Base-by-base conservation (phyloP, 2,797 vertebrate species). In the Hydrophis major region DNA sequence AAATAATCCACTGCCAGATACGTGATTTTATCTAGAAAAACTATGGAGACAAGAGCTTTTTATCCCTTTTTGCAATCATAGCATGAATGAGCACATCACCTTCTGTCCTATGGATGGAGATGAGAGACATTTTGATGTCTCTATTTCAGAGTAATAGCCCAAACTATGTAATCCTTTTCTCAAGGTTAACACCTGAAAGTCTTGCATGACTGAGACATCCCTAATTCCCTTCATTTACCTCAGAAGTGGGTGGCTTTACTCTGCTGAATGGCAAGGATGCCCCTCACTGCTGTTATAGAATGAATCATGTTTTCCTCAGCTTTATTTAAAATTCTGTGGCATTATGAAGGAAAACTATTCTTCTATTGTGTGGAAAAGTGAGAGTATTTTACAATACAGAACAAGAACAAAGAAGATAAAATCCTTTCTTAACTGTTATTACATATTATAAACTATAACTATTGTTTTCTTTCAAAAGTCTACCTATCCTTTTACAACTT, bases 381-480 rank as follows among this genome's bases (percentile, higher is more conserved):
- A 93, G 88, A 95, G 27, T 94, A 92, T 93, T 59, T 87, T 94
- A 89, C 7, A 90, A 66, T 66, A 6, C 25, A 66, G 32, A 4
- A 5, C 47, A 87, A 90, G 16, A 92, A 56, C 20, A 42, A 55
- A 42, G 25, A 86, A 86, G 5, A 90, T 88, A 88, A 88, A 32
- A 88, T 32, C 25, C 12, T 42, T 27, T 53, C 32, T 56, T 66
- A 18, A 28, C 8, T 60, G 32, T 50, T 20, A 50, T 14, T 53
- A 53, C 6, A 53, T 4, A 42, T 14, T 63, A 37, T 28, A 89
- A 59, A 83, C 14, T 0, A 88, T 59, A 11, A 20, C 74, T 94
- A 93, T 94, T 93, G 47, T 93, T 91, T 92, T 55, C 66, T 94
- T 94, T 88, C 92, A 78, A 94, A 94, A 5, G 4, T n/a, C 14